Conservation (phyloP, 2,888 invertebrate genomes). For the Drosophila paranaensis region DNA sequence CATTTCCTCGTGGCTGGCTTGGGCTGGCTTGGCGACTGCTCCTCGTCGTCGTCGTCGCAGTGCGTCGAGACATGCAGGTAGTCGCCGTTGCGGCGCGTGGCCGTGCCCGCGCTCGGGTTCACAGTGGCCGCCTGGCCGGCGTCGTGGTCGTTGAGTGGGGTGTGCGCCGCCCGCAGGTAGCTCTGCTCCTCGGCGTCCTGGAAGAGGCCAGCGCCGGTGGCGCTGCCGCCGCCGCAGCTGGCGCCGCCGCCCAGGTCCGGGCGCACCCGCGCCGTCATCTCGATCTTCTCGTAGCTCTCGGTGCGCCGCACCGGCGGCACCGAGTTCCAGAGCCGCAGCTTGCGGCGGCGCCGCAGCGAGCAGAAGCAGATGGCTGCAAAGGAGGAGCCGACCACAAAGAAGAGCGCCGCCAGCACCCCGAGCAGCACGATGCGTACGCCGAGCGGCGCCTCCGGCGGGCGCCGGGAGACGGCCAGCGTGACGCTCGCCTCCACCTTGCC, state of each 20-base stretch:
- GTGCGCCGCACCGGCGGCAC: slow-evolving; percentile 84
- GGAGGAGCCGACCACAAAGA: slow-evolving; percentile 89
- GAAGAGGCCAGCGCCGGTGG: slow-evolving; percentile 69
- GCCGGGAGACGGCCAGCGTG: slow-evolving; percentile 89
- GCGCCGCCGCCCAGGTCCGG: slow-evolving; percentile 81
- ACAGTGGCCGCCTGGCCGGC: slow-evolving; percentile 83
- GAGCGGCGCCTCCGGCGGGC: slow-evolving; percentile 87
- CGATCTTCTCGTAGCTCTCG: slow-evolving; percentile 92
- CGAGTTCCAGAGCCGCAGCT: slow-evolving; percentile 86
- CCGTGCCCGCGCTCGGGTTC: slow-evolving; percentile 82
- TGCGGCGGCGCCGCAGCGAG: slow-evolving; percentile 86
- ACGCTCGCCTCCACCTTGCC: slow-evolving; percentile 91
- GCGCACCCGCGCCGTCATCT: slow-evolving; percentile 87
- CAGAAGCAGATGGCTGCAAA: slow-evolving; percentile 88
- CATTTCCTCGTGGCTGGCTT: slow-evolving; percentile 57
- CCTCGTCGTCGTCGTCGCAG: slow-evolving; percentile 87
- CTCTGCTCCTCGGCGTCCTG: slow-evolving; percentile 74
- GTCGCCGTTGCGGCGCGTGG: slow-evolving; percentile 87
- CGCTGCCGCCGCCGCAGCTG: slow-evolving; percentile 76
- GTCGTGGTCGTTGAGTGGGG: slow-evolving; percentile 72
- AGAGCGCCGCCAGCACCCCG: slow-evolving; percentile 89
- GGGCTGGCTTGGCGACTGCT: slow-evolving; percentile 51
- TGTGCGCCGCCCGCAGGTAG: slow-evolving; percentile 78
- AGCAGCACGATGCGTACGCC: slow-evolving; percentile 88
- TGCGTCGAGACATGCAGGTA: slow-evolving; percentile 89